Evolutionary conservation across 2,888 invertebrate species (phyloP).

Genomic region (Drosophila recens): DNA sequence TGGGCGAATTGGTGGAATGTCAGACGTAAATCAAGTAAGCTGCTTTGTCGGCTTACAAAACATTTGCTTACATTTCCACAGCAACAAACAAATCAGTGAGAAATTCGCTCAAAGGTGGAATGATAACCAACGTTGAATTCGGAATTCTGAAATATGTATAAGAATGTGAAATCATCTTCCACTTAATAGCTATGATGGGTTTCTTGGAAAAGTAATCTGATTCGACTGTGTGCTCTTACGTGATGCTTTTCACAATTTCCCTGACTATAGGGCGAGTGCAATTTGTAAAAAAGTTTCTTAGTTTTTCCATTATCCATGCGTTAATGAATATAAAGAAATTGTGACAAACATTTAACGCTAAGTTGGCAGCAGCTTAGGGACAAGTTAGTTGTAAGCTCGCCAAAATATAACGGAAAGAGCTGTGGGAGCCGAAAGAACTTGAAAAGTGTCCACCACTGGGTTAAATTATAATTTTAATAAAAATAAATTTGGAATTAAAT

Average conservation of each 20-base stretch:
- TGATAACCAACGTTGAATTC: constrained; percentile 32
- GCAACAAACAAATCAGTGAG: constrained; percentile 62
- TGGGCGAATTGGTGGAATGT: constrained; percentile 5
- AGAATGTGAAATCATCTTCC: constrained; percentile 9
- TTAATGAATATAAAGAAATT: not conserved
- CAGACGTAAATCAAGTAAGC: constrained; percentile 66
- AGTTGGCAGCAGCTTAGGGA: constrained; percentile 4
- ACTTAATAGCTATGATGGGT: constrained; percentile 9
- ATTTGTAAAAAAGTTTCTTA: not conserved
- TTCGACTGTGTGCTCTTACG: not conserved
- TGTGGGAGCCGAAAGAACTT: not conserved
- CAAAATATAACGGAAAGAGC: too few relatives aligned
- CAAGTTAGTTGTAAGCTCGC: not conserved
- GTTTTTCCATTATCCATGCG: not conserved
- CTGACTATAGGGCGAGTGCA: not conserved
- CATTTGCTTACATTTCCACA: constrained; percentile 67
- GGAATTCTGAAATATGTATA: not conserved
- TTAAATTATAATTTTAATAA: not conserved
- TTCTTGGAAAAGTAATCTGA: not conserved
- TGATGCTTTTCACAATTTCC: not conserved
- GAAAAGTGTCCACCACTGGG: too few relatives aligned
- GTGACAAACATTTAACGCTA: not conserved
- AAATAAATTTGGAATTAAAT: not conserved
- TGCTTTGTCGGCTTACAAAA: constrained; percentile 75
- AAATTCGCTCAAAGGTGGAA: constrained; percentile 58